A percentile compares a stretch with the other conserved stretches of the same genome.
These are phyloP conservation scores for Channa striata DNA, from an alignment of 2,797 vertebrate genomes.

Conservation along the genomic window DNA sequence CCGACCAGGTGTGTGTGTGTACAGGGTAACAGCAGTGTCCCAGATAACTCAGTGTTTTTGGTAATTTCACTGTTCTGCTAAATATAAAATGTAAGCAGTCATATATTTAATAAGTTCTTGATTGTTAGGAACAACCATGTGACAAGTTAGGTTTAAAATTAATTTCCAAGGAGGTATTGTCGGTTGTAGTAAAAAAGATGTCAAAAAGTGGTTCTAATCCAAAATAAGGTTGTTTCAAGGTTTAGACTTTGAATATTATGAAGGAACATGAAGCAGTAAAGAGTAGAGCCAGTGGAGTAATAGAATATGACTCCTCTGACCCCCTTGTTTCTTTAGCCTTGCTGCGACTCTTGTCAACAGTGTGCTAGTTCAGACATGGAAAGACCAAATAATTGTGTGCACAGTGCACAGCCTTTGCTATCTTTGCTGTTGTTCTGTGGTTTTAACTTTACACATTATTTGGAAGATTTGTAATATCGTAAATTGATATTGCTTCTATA, in stretches of 20 bases:
- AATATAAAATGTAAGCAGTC: background rate
- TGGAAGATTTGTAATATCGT: no score
- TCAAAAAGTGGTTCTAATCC: no score
- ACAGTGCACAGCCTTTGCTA: background rate
- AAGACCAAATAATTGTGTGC: background rate
- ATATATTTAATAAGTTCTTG: background rate
- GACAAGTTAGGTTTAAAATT: background rate
- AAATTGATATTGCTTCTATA: no score
- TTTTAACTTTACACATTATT: no score
- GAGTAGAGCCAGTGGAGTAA: background rate
- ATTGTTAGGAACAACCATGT: slow-evolving; percentile 9
- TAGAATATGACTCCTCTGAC: background rate
- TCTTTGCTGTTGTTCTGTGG: background rate
- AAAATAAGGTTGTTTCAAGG: background rate
- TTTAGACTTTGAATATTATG: background rate
- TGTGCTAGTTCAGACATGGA: background rate
- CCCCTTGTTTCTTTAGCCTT: slow-evolving; percentile 9
- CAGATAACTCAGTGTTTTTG: slow-evolving; percentile 4
- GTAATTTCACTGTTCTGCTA: background rate
- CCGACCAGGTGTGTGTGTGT: slow-evolving; percentile 26
- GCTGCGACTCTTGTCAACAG: slow-evolving; percentile 6
- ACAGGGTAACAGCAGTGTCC: background rate
- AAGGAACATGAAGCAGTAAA: no score
- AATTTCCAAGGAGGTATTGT: background rate
- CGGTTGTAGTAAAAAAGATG: background rate